Percentiles rank a stretch among this genome's conserved stretches.
phyloP scores from a whole-genome alignment of 2,797 vertebrate genomes.

The Rhabdophis nuchalis region DNA sequence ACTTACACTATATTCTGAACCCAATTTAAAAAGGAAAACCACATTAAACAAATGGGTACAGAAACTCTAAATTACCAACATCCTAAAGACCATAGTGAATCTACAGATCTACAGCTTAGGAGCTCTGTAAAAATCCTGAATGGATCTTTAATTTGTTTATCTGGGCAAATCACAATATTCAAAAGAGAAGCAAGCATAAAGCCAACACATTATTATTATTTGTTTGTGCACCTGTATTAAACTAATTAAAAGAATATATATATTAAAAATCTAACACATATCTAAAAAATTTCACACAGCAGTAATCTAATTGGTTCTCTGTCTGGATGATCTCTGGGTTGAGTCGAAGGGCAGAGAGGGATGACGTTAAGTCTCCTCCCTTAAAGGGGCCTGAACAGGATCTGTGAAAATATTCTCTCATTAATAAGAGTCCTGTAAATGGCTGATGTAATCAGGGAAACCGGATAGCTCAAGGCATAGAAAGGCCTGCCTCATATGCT shows the following conservation, averaged over 20 bases:
- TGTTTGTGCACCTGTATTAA: background rate
- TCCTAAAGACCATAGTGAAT: background rate
- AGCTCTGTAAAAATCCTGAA: background rate
- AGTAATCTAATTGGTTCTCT: no score
- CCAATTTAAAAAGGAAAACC: background rate
- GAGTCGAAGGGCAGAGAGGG: no score
- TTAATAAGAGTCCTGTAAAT: no score
- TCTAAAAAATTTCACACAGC: no score
- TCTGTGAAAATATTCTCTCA: no score
- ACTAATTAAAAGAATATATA: background rate
- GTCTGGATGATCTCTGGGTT: no score
- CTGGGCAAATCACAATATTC: background rate
- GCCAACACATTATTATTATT: background rate
- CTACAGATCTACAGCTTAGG: background rate
- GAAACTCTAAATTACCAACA: background rate
- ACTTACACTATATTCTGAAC: background rate
- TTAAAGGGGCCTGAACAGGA: no score
- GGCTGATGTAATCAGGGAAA: no score
- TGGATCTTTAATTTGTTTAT: background rate
- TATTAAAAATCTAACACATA: no score
- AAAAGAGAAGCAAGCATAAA: background rate
- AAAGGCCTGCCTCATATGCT: no score
- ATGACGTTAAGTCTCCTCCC: no score
- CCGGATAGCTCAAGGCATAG: no score
- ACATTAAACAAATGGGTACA: background rate